Base-by-base conservation (phyloP, 2,888 invertebrate species). In the Atherix ibis region DNA sequence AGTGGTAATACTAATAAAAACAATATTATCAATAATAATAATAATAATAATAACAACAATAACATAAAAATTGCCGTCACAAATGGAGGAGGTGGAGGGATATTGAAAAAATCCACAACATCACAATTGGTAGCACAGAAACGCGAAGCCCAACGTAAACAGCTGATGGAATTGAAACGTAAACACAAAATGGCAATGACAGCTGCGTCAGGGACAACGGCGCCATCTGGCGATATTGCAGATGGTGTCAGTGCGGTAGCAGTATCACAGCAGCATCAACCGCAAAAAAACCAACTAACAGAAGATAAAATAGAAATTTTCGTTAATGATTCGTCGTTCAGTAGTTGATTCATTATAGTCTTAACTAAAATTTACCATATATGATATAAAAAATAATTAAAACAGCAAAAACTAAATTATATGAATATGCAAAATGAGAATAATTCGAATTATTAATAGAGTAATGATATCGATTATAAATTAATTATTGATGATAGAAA, bases 131-230 rank as follows among this genome's bases (percentile, higher is more conserved):
- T 70, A 0, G 66, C 70, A 0, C 61, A 68, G 48, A 70, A 71
- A 41, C 63, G 76, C 2, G 82, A 79, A 50, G 70, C 72, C 0
- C 81, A 82, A 27, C 68, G 89, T 41, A 78, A 79, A 47, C 78
- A 80, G 46, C 69, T 91, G 68, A 58, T 88, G 43, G 87, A 87
- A 47, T 46, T 60, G 42, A 62, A 58, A 42, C 51, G 62, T 32
- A 56, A 51, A 43, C 52, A 59, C 19, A 58, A 58, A 39, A 49
- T 53, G 27, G 54, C 56, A 12, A 42, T 58, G 44, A n/a, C 34
- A 35, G 32, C 27, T 18, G 15, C 33, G 15, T 13, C 31, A 22
- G 12, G 9, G 12, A 32, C 22, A 22, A 8, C 22, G 22, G 22
- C 22, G 10, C n/a, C n/a, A n/a, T n/a, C n/a, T n/a, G n/a, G n/a